These are phyloP conservation scores for Protophormia terraenovae DNA, from an alignment of 2,888 invertebrate species.

Conservation along the genomic window DNA sequence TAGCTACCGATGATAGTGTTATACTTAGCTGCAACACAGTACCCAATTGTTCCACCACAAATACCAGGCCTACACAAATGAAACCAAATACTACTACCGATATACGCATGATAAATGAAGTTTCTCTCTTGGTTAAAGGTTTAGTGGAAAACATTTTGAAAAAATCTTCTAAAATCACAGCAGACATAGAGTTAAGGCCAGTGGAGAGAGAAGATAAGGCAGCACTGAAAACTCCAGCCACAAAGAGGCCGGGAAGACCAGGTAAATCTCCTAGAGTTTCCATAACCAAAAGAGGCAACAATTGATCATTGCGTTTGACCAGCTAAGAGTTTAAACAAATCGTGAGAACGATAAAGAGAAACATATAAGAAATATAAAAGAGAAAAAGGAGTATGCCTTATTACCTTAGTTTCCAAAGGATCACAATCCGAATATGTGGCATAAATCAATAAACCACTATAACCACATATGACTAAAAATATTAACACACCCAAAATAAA, in stretches of 20 bases:
- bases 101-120: conserved; percentile 85
- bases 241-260: conserved; percentile 93
- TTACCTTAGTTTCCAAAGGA: conserved; percentile 88
- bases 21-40: conserved; percentile 87
- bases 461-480: conserved; percentile 90
- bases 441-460: conserved; percentile 92
- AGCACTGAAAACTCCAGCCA: conserved; percentile 95
- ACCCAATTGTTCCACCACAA: conserved; percentile 86
- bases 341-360: background rate
- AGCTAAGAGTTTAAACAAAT: conserved; percentile 82
- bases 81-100: conserved; percentile 85
- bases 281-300: conserved; percentile 92
- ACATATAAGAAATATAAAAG: background rate
- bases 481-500: conserved; percentile 89
- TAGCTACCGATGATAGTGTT: conserved; percentile 85
- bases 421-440: conserved; percentile 93
- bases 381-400: no score
- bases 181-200: conserved; percentile 89
- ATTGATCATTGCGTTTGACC: conserved; percentile 88
- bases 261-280: conserved; percentile 89
- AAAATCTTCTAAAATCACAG: conserved; percentile 88
- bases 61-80: conserved; percentile 85
- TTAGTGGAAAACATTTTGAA: conserved; percentile 83
- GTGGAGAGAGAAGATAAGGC: conserved; percentile 92
- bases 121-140: conserved; percentile 83